Conservation (phyloP, 2,797 vertebrate species). For the Onychomys torridus region DNA sequence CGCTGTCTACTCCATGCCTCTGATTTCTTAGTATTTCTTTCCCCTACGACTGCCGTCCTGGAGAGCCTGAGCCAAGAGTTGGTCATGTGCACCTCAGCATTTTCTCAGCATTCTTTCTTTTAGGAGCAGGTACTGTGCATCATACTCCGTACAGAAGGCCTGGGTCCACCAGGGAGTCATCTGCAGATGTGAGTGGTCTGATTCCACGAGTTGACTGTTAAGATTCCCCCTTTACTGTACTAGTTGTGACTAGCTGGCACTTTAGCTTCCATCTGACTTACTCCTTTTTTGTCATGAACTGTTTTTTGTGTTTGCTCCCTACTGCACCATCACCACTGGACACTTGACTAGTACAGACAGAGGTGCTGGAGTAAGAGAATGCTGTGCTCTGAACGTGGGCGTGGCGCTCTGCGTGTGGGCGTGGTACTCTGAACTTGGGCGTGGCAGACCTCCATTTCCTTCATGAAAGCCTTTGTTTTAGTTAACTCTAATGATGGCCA, state of each 20-base stretch:
- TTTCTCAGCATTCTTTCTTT: background rate
- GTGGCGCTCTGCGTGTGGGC: too few relatives aligned
- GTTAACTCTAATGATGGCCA: background rate
- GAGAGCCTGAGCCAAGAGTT: background rate
- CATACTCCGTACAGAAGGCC: background rate
- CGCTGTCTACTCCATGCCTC: background rate
- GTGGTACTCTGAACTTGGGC: background rate
- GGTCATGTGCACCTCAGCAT: background rate
- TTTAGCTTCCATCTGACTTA: slow-evolving; percentile 17
- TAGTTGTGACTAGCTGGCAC: background rate
- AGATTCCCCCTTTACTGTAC: background rate
- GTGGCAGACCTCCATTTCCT: background rate
- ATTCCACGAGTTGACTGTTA: background rate
- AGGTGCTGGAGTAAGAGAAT: background rate
- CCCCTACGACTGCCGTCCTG: background rate
- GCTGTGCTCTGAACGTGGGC: background rate
- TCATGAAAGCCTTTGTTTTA: background rate
- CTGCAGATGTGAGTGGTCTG: background rate
- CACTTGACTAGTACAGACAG: background rate
- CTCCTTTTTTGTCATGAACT: background rate
- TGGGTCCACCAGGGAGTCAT: background rate
- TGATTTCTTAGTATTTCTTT: slow-evolving; percentile 11
- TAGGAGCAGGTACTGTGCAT: background rate
- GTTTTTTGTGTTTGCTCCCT: background rate
- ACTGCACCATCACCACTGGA: background rate